Conservation (phyloP, 2,113 vertebrate genomes). For the Megaleporinus macrocephalus region DNA sequence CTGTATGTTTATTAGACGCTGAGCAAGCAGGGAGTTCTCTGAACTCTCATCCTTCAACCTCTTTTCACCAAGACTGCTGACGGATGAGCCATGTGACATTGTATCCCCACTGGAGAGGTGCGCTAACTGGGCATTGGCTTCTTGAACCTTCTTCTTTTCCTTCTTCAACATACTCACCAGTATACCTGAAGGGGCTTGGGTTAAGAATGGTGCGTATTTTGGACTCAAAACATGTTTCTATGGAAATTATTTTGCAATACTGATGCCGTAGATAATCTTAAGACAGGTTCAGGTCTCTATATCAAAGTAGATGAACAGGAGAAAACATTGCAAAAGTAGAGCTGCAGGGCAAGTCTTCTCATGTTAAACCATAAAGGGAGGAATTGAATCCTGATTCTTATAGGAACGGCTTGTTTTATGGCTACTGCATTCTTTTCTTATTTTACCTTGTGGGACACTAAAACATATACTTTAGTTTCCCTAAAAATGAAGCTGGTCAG, state of each 20-base stretch:
- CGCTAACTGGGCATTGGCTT: constrained; percentile 66
- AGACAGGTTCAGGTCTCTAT: background rate
- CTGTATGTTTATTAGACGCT: constrained; percentile 49
- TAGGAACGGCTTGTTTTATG: constrained; percentile 34
- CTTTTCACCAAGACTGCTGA: constrained; percentile 3
- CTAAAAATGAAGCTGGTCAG: constrained; percentile 53
- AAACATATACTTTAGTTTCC: constrained; percentile 15
- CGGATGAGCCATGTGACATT: constrained; percentile 46
- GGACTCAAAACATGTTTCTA: background rate
- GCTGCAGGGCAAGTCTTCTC: background rate
- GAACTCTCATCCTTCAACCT: constrained; percentile 22
- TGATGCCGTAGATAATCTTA: background rate
- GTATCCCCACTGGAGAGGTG: constrained; percentile 21
- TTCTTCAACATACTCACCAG: constrained; percentile 90
- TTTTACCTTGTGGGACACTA: constrained; percentile 33
- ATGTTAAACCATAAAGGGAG: constrained; percentile 19
- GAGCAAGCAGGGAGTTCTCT: background rate
- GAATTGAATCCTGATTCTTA: constrained; percentile 18
- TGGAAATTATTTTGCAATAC: background rate
- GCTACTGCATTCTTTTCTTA: constrained; percentile 33
- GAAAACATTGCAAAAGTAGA: background rate
- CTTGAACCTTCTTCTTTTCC: constrained; percentile 83
- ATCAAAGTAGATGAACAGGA: background rate
- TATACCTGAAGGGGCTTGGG: constrained; percentile 77
- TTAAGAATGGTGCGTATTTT: constrained; percentile 61